Percentiles rank a stretch among this genome's conserved stretches.
Evolutionary conservation across 2,888 invertebrate genomes (phyloP).

Genomic region (Agrilus cyanescens): DNA sequence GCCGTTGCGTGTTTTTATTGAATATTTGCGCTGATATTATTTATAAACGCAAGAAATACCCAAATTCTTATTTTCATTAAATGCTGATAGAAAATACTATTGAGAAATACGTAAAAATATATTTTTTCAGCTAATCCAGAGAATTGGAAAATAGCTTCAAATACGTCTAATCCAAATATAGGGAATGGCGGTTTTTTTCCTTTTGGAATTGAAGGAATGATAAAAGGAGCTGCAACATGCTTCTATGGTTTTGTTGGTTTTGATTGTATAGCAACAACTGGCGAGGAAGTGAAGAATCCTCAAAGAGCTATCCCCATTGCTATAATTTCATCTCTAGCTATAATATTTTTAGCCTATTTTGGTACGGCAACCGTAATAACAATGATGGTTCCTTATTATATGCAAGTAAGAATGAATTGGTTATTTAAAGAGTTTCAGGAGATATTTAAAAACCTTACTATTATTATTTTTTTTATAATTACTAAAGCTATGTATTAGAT

Average conservation of each 20-base stretch:
- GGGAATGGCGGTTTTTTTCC: slow-evolving; percentile 76
- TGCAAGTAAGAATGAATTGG: slow-evolving; percentile 40
- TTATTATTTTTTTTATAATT: no score
- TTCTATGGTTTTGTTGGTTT: slow-evolving; percentile 93
- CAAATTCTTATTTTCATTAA: not conserved
- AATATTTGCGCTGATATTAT: no score
- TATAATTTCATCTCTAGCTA: slow-evolving; percentile 67
- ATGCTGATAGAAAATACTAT: not conserved
- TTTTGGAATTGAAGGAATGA: slow-evolving; percentile 66
- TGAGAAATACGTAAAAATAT: slow-evolving; percentile 1
- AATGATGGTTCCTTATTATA: slow-evolving; percentile 72
- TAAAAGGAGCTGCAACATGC: slow-evolving; percentile 70
- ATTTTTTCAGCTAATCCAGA: slow-evolving; percentile 29
- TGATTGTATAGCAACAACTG: slow-evolving; percentile 78
- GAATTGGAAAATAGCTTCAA: slow-evolving; percentile 36
- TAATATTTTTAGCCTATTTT: slow-evolving; percentile 82
- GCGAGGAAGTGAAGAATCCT: slow-evolving; percentile 83
- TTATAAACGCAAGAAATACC: not conserved
- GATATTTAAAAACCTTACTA: no score
- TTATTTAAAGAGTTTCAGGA: not conserved
- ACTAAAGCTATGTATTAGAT: no score
- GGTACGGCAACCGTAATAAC: slow-evolving; percentile 81
- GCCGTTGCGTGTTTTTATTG: no score
- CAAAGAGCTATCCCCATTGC: slow-evolving; percentile 78
- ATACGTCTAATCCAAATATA: slow-evolving; percentile 35